phyloP scores from a whole-genome alignment of 2,888 invertebrate genomes.

The Parnassius orleans region DNA sequence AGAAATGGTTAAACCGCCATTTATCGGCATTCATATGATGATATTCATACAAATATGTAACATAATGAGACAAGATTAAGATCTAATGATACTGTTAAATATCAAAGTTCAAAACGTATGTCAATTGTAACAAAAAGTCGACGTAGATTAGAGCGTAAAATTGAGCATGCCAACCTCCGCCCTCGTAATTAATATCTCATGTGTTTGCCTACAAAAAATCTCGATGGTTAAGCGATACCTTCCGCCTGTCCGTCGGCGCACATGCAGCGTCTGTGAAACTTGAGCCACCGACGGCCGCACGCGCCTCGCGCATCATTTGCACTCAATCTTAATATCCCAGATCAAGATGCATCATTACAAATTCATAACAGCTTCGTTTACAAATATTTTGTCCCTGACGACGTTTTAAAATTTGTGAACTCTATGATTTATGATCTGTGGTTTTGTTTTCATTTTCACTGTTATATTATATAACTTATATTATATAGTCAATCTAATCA shows the following conservation, averaged over 20 bases:
- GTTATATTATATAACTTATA: not conserved
- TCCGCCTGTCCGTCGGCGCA: conserved; percentile 47
- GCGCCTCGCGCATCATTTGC: conserved; percentile 66
- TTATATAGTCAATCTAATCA: not conserved
- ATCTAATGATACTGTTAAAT: not conserved
- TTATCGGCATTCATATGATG: too few species aligned
- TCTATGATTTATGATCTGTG: conserved; percentile 37
- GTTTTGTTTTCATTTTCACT: conserved; percentile 16
- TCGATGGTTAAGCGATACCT: conserved; percentile 52
- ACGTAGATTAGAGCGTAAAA: conserved; percentile 51
- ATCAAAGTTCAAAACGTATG: not conserved
- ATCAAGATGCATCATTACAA: conserved; percentile 69
- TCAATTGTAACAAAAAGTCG: not conserved
- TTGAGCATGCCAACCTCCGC: conserved; percentile 57
- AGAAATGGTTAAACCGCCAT: too few species aligned
- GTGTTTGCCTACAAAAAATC: conserved; percentile 62
- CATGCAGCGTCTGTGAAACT: conserved; percentile 48
- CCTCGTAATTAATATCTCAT: conserved; percentile 73
- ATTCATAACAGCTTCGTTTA: conserved; percentile 55
- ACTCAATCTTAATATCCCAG: conserved; percentile 75
- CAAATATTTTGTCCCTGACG: conserved; percentile 41
- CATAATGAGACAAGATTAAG: too few species aligned
- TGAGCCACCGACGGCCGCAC: conserved; percentile 64
- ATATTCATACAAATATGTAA: too few species aligned
- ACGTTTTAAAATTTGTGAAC: conserved; percentile 33